Evolutionary conservation across 2,113 vertebrate genomes (phyloP).

Genomic region (Suricata suricatta): DNA sequence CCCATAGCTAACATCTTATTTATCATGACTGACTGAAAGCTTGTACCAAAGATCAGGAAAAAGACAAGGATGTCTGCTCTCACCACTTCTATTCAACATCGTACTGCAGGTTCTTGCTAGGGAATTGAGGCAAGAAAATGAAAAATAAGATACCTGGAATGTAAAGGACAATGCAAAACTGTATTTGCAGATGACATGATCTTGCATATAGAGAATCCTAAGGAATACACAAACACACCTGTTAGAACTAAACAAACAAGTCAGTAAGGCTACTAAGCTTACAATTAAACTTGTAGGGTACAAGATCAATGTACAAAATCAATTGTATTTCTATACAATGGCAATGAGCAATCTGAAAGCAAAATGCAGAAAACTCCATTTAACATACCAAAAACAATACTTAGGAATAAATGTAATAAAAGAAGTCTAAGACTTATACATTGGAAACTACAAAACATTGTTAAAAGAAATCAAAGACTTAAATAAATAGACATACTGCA

Average conservation of each 20-base stretch:
- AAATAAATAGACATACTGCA: neutral
- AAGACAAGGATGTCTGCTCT: neutral
- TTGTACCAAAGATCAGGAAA: neutral
- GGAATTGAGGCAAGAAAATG: neutral
- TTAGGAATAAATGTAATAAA: neutral
- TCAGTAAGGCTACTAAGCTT: neutral
- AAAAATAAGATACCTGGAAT: neutral
- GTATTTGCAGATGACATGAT: neutral
- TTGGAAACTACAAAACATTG: neutral
- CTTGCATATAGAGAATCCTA: neutral
- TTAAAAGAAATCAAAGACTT: neutral
- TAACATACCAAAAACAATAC: neutral
- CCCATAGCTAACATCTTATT: neutral
- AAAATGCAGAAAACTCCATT: conserved; percentile 23
- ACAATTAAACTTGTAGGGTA: neutral
- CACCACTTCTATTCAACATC: neutral
- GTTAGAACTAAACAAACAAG: neutral
- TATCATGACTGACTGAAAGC: neutral
- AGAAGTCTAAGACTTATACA: neutral
- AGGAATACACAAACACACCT: neutral
- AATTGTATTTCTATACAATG: neutral
- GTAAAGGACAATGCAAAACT: neutral
- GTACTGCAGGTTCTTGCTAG: neutral
- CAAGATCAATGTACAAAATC: neutral
- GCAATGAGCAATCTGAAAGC: conserved; percentile 1